Base-by-base conservation (phyloP, 2,888 invertebrate species). In the Drosophila mimetica region DNA sequence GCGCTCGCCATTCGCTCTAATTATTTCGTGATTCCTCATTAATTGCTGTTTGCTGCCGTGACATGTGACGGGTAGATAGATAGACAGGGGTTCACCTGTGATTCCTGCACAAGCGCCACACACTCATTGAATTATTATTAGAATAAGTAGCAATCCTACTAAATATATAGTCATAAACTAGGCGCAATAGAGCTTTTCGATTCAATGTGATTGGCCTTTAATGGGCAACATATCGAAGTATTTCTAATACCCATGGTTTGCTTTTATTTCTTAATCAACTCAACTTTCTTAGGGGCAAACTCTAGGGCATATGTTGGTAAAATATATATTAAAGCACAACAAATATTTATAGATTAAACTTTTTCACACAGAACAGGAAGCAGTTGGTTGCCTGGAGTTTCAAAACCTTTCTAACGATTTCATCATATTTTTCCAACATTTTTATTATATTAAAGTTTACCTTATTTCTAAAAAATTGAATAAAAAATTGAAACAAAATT, bases 11-110 rank as follows among this genome's bases (percentile, higher is more conserved):
- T 67, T 63, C 39, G 64, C 53, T 57, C 79, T 67, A 83, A 86
- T 86, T 83, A 75, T 86, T 71, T 44, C 50, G 70, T 80, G 83
- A 77, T 86, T 80, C 76, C 77, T 76, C 71, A 73, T 78, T 88
- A 74, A 84, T 88, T 75, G 67, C 48, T 74, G 76, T 61, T 69
- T 46, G 44, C 20, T n/a, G 32, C 41, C 55, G 37, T 32, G 65
- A 69, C 83, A 83, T 83, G 83, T 83, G 83, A 83, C 57, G 70
- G 69, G 41, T 13, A n/a, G 46, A 32, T 8, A 61, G 53, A 63
- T 39, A 61, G 8, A 42, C 13, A 30, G 37, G 13, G 16, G 18
- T n/a, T 28, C 16, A 6, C 16, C 13, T 13, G 7, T 9, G 18
- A 8, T 25, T 44, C 8, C 28, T 1, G 28, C 9, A n/a, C 25